These are phyloP conservation scores for Colossoma macropomum DNA, from an alignment of 2,113 vertebrate genomes.

Conservation along the genomic window DNA sequence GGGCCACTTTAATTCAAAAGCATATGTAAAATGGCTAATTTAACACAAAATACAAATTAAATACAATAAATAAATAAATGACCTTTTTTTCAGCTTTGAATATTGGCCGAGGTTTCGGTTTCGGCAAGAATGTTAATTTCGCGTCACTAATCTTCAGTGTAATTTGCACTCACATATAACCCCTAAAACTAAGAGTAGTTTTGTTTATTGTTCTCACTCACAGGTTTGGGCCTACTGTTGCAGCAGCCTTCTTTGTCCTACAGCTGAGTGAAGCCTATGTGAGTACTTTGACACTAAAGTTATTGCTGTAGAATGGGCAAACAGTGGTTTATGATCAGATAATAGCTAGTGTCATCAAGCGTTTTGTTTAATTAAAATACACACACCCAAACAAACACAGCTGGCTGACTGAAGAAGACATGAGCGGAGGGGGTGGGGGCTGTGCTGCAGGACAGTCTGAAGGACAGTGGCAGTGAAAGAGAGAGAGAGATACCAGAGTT, in stretches of 20 bases:
- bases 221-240: not conserved
- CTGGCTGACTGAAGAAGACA: not conserved
- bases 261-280: not conserved
- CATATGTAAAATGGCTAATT: no score
- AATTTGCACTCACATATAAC: no score
- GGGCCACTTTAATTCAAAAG: no score
- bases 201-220: not conserved
- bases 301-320: not conserved
- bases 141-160: no score
- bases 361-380: not conserved
- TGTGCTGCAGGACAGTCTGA: not conserved
- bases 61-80: no score
- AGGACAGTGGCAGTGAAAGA: not conserved
- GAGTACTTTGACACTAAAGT: not conserved
- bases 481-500: not conserved
- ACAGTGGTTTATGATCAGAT: not conserved
- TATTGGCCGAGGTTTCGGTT: no score
- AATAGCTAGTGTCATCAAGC: not conserved
- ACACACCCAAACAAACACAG: not conserved
- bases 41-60: no score
- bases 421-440: not conserved
- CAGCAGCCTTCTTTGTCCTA: not conserved
- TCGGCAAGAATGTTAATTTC: no score
- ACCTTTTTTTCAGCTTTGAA: no score
- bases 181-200: not conserved